phyloP scores from a whole-genome alignment of 64 coral and sea anemone genomes.

The Hydrozoanthus tunicans region DNA sequence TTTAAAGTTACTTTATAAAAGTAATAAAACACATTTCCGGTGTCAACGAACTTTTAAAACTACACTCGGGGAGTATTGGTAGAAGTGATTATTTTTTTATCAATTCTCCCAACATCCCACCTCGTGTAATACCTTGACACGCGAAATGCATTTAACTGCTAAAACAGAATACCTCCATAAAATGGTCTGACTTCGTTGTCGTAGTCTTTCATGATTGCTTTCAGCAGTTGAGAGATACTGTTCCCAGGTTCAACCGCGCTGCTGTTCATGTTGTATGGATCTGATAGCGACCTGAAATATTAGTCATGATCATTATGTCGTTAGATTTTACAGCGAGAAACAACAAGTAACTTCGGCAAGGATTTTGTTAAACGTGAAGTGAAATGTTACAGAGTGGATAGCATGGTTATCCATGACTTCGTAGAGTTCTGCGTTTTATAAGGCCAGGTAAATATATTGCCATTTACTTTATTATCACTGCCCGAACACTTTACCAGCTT shows the following conservation, averaged over 20 bases:
- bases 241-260: slow-evolving; percentile 56
- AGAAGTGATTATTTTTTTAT: neutral
- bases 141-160: neutral
- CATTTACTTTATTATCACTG: no score
- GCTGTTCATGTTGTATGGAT: neutral
- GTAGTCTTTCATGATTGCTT: slow-evolving; percentile 57
- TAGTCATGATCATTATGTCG: neutral
- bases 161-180: slow-evolving; percentile 58
- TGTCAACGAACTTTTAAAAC: no score
- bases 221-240: slow-evolving; percentile 57
- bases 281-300: neutral
- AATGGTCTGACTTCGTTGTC: no score
- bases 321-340: neutral
- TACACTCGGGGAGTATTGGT: no score
- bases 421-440: no score
- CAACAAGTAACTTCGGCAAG: neutral
- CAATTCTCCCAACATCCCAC: neutral
- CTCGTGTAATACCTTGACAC: neutral
- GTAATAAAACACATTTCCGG: no score
- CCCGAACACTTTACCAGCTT: no score
- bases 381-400: no score
- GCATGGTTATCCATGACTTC: no score
- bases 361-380: no score
- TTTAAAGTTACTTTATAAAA: no score
- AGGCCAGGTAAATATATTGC: no score